phyloP scores from a whole-genome alignment of 1,140 invertebrate species.

The Zaprionus inermis region DNA sequence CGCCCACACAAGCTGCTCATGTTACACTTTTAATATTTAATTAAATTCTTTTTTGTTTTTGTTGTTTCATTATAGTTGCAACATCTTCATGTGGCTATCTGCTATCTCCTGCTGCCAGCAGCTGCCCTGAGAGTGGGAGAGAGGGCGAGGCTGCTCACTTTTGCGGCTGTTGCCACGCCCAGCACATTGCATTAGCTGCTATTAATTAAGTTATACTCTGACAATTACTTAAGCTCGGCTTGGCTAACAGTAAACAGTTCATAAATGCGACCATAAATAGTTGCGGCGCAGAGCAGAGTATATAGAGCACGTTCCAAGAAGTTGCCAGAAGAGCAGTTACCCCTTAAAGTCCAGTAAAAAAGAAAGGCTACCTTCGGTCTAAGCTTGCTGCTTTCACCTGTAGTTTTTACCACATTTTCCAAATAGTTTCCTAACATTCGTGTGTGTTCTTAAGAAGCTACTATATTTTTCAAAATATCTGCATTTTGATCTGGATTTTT shows the following conservation, averaged over 20 bases:
- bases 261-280: slow-evolving; percentile 69
- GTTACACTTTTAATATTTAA: slow-evolving; percentile 66
- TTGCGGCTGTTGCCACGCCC: slow-evolving; percentile 39
- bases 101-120: slow-evolving; percentile 25
- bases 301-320: neutral
- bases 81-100: slow-evolving; percentile 38
- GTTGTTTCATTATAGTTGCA: slow-evolving; percentile 25
- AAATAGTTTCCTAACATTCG: too few relatives aligned
- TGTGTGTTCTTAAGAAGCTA: too few relatives aligned
- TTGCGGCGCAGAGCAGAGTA: slow-evolving; percentile 5
- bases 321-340: neutral
- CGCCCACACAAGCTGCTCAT: slow-evolving; percentile 33
- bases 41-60: slow-evolving; percentile 47
- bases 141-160: slow-evolving; percentile 36
- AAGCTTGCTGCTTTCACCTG: too few relatives aligned
- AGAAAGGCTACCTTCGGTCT: too few relatives aligned
- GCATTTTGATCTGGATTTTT: too few relatives aligned
- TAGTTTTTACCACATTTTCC: too few relatives aligned
- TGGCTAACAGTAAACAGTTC: slow-evolving; percentile 74
- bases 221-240: slow-evolving; percentile 61
- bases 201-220: slow-evolving; percentile 76
- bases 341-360: neutral
- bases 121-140: neutral
- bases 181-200: slow-evolving; percentile 72
- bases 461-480: too few relatives aligned